Percentiles rank a stretch among this genome's conserved stretches.
phyloP scores from a whole-genome alignment of 1,140 invertebrate genomes.

The Charaxes varanes region DNA sequence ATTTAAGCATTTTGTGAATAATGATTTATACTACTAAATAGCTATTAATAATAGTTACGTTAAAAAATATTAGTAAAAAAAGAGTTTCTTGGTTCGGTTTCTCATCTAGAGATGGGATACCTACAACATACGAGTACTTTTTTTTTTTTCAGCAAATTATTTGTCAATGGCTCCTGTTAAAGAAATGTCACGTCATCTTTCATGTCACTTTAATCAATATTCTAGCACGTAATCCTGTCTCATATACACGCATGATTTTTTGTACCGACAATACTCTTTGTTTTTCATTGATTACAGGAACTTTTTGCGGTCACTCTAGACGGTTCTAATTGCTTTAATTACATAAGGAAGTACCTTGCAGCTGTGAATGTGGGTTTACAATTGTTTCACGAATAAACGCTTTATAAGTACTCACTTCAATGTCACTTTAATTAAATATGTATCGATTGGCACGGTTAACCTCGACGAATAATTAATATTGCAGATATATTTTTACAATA shows the following conservation, averaged over 20 bases:
- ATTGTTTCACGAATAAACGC: constrained; percentile 21
- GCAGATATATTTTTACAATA: constrained; percentile 11
- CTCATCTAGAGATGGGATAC: too few species aligned
- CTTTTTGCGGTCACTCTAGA: constrained; percentile 18
- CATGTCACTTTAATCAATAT: too few species aligned
- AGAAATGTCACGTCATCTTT: too few species aligned
- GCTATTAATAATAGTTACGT: too few species aligned
- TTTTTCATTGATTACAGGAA: constrained; percentile 8
- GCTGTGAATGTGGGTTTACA: constrained; percentile 15
- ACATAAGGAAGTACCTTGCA: constrained; percentile 25
- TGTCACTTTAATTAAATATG: constrained; percentile 20
- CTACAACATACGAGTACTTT: too few species aligned
- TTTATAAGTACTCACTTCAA: constrained; percentile 19
- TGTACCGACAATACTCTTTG: constrained; percentile 11
- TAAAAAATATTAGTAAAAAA: not conserved
- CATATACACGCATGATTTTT: constrained; percentile 3
- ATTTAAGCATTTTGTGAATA: too few species aligned
- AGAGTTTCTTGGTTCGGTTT: too few species aligned
- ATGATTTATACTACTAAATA: too few species aligned
- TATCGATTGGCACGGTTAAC: constrained; percentile 15
- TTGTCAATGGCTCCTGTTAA: not conserved
- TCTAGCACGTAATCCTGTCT: not conserved
- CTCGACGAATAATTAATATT: constrained; percentile 12
- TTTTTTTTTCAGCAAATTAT: not conserved
- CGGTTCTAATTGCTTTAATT: constrained; percentile 28